Percentiles rank a stretch among this genome's conserved stretches.
phyloP scores from a whole-genome alignment of 2,797 vertebrate species.

The Notamacropus eugenii region DNA sequence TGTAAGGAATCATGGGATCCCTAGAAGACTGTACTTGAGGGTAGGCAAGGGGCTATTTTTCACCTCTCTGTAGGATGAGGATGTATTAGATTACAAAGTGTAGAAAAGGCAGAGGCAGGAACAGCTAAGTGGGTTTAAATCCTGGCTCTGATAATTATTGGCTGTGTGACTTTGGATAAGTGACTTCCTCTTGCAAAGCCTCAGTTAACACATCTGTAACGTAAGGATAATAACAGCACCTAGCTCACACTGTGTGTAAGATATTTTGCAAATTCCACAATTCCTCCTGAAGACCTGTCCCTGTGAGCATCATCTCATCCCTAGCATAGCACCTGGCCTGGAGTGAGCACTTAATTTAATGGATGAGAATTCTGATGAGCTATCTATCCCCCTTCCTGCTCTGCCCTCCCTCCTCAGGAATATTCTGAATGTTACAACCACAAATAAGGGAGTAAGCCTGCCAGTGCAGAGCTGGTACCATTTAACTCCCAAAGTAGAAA shows the following conservation, averaged over 20 bases:
- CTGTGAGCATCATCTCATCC: background rate
- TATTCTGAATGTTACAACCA: background rate
- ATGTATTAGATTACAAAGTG: background rate
- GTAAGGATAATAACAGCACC: background rate
- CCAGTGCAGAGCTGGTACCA: background rate
- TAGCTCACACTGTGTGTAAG: background rate
- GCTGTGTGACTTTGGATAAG: background rate
- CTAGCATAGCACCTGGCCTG: background rate
- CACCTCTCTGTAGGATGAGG: background rate
- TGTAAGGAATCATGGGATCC: fast-evolving
- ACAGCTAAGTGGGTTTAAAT: background rate
- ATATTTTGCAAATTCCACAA: background rate
- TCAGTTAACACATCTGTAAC: background rate
- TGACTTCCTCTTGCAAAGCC: background rate
- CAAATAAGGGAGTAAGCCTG: background rate
- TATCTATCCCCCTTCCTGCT: background rate
- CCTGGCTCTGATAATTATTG: background rate
- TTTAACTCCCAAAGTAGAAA: background rate
- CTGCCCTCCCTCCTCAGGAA: background rate
- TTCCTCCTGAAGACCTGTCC: background rate
- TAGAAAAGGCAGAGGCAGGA: background rate
- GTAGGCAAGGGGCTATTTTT: background rate
- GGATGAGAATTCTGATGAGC: background rate
- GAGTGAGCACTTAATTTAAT: background rate
- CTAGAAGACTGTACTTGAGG: background rate